phyloP scores from a whole-genome alignment of 2,888 invertebrate species.

The Cantharis lateralis region DNA sequence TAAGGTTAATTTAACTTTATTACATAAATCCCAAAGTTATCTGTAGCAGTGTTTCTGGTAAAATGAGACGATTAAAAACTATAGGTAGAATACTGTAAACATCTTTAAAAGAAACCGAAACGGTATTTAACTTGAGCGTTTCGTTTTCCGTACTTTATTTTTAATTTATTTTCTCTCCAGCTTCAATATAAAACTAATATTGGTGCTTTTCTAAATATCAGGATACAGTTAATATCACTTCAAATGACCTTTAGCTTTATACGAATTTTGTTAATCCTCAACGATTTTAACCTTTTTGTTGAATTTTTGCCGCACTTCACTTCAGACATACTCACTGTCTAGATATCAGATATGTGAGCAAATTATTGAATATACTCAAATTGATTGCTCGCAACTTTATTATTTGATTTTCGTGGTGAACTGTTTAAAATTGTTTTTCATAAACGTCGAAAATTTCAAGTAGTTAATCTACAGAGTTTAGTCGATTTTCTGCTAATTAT shows the following conservation, averaged over 20 bases:
- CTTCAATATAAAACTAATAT: not conserved
- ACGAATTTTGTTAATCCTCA: not conserved
- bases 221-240: not conserved
- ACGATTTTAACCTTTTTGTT: too few species aligned
- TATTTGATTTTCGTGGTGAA: too few species aligned
- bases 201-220: not conserved
- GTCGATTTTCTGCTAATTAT: too few species aligned
- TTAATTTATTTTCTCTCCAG: too few species aligned
- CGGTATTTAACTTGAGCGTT: not conserved
- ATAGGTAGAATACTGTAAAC: not conserved
- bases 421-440: too few species aligned
- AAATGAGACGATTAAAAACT: not conserved
- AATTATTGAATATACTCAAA: too few species aligned
- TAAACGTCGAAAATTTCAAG: too few species aligned
- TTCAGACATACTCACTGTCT: too few species aligned
- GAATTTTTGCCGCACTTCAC: too few species aligned
- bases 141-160: not conserved
- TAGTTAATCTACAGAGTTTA: too few species aligned
- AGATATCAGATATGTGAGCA: too few species aligned
- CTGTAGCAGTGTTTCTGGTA: not conserved
- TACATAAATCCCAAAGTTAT: not conserved
- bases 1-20: not conserved
- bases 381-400: too few species aligned
- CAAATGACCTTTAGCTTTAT: not conserved
- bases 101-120: not conserved